phyloP scores from a whole-genome alignment of 2,797 vertebrate species.

The Hippocampus kuda region DNA sequence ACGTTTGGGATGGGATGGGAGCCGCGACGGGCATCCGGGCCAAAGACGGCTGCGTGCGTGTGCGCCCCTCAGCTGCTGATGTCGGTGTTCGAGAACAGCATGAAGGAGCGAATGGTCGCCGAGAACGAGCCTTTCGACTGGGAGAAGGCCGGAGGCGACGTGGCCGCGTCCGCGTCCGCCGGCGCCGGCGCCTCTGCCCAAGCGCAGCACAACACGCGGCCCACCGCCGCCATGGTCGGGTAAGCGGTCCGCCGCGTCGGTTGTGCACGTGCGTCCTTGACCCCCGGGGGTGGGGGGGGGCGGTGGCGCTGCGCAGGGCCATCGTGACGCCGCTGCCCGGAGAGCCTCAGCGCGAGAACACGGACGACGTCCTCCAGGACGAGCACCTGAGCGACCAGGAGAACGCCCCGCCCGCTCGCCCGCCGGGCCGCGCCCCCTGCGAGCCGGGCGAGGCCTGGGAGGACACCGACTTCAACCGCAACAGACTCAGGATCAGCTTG shows the following conservation, averaged over 20 bases:
- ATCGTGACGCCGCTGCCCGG: conserved; percentile 91
- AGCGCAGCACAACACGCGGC: conserved; percentile 86
- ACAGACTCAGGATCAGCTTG: conserved; percentile 97
- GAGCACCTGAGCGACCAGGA: conserved; percentile 95
- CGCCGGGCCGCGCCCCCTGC: conserved; percentile 69
- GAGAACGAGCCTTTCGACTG: conserved; percentile 96
- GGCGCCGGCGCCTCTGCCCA: conserved; percentile 74
- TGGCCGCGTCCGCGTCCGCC: conserved; percentile 78
- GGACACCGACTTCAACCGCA: conserved; percentile 94
- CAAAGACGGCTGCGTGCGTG: conserved; percentile 79
- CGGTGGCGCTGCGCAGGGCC: conserved; percentile 76
- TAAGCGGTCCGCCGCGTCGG: conserved; percentile 35
- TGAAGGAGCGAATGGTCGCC: conserved; percentile 81
- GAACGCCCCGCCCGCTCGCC: conserved; percentile 77
- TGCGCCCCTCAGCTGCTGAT: conserved; percentile 83
- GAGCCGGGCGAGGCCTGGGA: conserved; percentile 84
- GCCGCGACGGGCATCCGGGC: no score
- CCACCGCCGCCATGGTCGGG: conserved; percentile 84
- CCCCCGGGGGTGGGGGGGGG: conserved; percentile 45
- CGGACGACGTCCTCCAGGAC: conserved; percentile 95
- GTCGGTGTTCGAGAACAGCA: conserved; percentile 89
- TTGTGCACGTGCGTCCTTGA: no score
- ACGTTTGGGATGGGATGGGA: no score
- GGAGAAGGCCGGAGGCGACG: conserved; percentile 87
- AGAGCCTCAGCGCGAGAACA: conserved; percentile 91